These are phyloP conservation scores for Sebastes hubbsi DNA, from an alignment of 2,797 vertebrate genomes.

Conservation along the genomic window DNA sequence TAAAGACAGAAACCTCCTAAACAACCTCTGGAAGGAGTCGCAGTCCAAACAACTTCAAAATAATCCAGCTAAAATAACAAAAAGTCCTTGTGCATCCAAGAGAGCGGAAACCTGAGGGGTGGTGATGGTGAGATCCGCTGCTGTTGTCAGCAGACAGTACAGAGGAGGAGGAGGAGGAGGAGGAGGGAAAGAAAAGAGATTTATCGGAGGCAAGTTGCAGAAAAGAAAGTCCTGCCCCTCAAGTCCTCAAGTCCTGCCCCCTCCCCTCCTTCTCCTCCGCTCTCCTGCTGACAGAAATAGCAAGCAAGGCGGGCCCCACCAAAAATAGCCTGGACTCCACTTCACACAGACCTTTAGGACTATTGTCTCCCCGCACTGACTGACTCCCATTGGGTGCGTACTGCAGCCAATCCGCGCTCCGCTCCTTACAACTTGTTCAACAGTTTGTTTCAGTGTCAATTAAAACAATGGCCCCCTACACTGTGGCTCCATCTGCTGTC, in stretches of 20 bases:
- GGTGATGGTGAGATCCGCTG: constrained; percentile 48
- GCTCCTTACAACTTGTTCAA: not conserved
- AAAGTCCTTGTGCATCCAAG: not conserved
- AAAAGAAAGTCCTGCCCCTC: constrained; percentile 68
- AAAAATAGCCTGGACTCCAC: constrained; percentile 84
- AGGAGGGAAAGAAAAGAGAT: constrained; percentile 50
- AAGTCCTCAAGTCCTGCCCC: constrained; percentile 49
- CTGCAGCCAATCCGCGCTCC: constrained; percentile 59
- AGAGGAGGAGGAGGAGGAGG: constrained; percentile 19
- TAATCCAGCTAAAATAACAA: constrained; percentile 40
- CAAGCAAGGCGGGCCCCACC: constrained; percentile 79
- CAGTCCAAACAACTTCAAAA: not conserved
- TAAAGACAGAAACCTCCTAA: not conserved
- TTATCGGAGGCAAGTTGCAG: constrained; percentile 69
- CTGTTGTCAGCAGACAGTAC: constrained; percentile 38
- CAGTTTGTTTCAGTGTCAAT: constrained; percentile 1
- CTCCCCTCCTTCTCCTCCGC: constrained; percentile 42
- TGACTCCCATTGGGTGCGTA: constrained; percentile 52
- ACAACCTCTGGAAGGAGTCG: not conserved
- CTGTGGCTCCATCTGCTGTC: constrained; percentile 80
- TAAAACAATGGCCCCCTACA: constrained; percentile 16
- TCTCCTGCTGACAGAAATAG: constrained; percentile 84
- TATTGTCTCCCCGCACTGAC: constrained; percentile 69
- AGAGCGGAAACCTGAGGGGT: constrained; percentile 27
- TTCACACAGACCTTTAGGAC: constrained; percentile 69